Evolutionary conservation across 2,888 invertebrate genomes (phyloP).

Genomic region (Leucophora obtusa): DNA sequence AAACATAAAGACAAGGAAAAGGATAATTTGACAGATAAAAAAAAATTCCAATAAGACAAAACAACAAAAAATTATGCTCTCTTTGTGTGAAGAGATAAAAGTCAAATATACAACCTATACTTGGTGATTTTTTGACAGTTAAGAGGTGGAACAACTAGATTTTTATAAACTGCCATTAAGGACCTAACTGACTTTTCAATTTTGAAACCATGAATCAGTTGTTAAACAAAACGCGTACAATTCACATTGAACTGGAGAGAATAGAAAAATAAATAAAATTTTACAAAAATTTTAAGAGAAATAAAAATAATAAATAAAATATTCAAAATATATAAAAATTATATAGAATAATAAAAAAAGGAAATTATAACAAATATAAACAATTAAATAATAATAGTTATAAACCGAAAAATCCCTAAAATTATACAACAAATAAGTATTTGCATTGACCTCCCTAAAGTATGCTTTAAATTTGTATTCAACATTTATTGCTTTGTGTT

Average conservation of each 20-base stretch:
- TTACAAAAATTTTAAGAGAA: conserved; percentile 18
- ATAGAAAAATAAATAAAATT: conserved; percentile 8
- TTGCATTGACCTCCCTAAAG: conserved; percentile 3
- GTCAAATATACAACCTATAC: not conserved
- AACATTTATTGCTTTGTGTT: not conserved
- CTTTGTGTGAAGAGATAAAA: conserved; percentile 18
- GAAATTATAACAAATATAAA: not conserved
- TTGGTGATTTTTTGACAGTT: conserved; percentile 18
- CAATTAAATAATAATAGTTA: not conserved
- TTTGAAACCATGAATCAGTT: conserved; percentile 49
- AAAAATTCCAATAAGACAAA: not conserved
- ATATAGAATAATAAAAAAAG: conserved; percentile 17
- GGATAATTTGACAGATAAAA: conserved; percentile 41
- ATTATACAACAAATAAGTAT: conserved; percentile 25
- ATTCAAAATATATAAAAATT: conserved; percentile 22
- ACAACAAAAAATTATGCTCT: not conserved
- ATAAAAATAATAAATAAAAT: conserved; percentile 24
- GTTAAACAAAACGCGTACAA: conserved; percentile 59
- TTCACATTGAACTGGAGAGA: conserved; percentile 34
- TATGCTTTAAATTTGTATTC: conserved; percentile 21
- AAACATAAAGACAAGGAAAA: not conserved
- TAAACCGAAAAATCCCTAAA: not conserved
- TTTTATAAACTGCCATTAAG: not conserved
- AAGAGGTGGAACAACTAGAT: not conserved
- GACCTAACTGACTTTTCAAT: conserved; percentile 38